These are phyloP conservation scores for Channa striata DNA, from an alignment of 2,797 vertebrate species.

Conservation along the genomic window DNA sequence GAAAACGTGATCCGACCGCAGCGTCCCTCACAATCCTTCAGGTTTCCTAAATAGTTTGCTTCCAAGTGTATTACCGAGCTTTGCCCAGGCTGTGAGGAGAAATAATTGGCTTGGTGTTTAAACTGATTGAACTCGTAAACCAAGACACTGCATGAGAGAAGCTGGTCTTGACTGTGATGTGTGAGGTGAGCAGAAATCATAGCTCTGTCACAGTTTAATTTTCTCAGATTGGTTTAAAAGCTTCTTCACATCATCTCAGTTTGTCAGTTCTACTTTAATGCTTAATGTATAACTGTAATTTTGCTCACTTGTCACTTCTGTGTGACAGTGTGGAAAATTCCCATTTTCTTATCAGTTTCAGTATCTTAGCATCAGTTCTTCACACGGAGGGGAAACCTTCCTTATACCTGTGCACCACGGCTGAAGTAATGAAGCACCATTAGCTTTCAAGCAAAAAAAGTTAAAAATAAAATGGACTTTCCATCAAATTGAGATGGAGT, in stretches of 20 bases:
- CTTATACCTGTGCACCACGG: conserved; percentile 35
- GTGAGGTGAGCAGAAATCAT: conserved; percentile 8
- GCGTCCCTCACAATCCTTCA: neutral
- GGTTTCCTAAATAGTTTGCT: neutral
- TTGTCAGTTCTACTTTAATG: conserved; percentile 6
- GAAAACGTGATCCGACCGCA: conserved; percentile 5
- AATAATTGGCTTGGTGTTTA: conserved; percentile 18
- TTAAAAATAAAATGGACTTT: conserved; percentile 53
- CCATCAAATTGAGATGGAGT: conserved; percentile 33
- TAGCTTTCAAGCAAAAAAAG: conserved; percentile 23
- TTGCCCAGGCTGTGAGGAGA: neutral
- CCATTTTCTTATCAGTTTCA: conserved; percentile 55
- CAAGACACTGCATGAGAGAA: neutral
- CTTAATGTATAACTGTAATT: conserved; percentile 61
- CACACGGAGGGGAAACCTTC: conserved; percentile 32
- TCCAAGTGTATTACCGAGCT: conserved; percentile 12
- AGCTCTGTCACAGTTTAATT: conserved; percentile 1
- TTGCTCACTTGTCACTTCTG: conserved; percentile 22
- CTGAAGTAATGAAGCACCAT: conserved; percentile 59
- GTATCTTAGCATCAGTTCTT: neutral
- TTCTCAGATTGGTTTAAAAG: conserved; percentile 6
- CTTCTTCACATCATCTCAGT: neutral
- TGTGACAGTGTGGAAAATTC: conserved; percentile 50
- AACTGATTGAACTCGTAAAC: conserved; percentile 11
- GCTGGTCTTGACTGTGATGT: conserved; percentile 25